These are phyloP conservation scores for Apomyelois bistriatella DNA, from an alignment of 2,888 invertebrate genomes.

Conservation along the genomic window DNA sequence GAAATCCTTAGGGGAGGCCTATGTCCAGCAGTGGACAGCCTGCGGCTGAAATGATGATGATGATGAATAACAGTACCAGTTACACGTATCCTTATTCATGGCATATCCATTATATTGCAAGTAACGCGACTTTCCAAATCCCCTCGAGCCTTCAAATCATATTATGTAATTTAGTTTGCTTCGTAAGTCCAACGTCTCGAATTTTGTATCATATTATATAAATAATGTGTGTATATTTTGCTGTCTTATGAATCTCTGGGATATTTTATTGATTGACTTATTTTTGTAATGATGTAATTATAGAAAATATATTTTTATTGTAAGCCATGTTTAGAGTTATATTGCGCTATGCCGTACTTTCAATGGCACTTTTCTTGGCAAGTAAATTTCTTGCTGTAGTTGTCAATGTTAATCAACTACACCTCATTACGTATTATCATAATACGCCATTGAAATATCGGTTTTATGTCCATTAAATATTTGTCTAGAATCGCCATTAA, in stretches of 20 bases:
- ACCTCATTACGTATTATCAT: neutral
- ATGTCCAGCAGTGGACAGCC: too few relatives aligned
- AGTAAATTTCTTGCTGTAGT: neutral
- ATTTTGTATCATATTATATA: constrained; percentile 33
- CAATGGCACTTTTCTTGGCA: neutral
- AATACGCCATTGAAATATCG: constrained; percentile 14
- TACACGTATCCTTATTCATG: too few relatives aligned
- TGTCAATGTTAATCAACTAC: neutral
- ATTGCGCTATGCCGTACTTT: constrained; percentile 46
- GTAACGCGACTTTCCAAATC: too few relatives aligned
- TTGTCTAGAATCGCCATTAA: constrained; percentile 49
- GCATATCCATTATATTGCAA: too few relatives aligned
- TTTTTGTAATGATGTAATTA: constrained; percentile 56
- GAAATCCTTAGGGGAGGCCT: too few relatives aligned
- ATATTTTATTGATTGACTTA: constrained; percentile 60
- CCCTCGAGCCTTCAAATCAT: constrained; percentile 13
- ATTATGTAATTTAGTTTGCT: constrained; percentile 21
- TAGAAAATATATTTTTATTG: constrained; percentile 57
- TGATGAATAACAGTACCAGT: too few relatives aligned
- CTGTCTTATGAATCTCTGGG: constrained; percentile 48
- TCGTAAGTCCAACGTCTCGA: constrained; percentile 16
- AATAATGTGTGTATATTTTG: constrained; percentile 39
- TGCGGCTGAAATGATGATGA: too few relatives aligned
- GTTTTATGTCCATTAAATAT: constrained; percentile 51
- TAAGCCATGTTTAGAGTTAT: constrained; percentile 72